phyloP scores from a whole-genome alignment of 2,113 vertebrate species.

The Montifringilla adamsi region DNA sequence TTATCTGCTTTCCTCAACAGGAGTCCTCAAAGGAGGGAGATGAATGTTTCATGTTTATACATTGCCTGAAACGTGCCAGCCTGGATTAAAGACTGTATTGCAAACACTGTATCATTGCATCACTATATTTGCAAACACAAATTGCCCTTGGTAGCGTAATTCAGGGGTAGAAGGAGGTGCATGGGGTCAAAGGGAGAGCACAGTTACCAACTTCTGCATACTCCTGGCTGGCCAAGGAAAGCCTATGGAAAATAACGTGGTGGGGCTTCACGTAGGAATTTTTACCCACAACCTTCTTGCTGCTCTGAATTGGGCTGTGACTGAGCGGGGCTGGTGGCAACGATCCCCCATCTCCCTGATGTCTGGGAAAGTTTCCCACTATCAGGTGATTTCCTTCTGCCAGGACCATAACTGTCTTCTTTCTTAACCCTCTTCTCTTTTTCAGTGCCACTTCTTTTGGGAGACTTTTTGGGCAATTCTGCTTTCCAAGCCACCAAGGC shows the following conservation, averaged over 20 bases:
- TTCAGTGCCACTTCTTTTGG: neutral
- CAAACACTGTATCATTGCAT: neutral
- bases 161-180: neutral
- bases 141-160: neutral
- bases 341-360: neutral
- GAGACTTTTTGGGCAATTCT: neutral
- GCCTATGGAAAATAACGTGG: rapidly evolving
- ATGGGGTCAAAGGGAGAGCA: neutral
- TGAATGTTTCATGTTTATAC: neutral
- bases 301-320: neutral
- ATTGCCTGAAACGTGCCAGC: neutral
- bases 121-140: neutral
- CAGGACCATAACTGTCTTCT: neutral
- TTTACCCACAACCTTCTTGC: neutral
- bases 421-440: neutral
- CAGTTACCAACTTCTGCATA: neutral
- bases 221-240: neutral
- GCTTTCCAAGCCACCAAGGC: neutral
- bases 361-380: neutral
- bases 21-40: neutral
- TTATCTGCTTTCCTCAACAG: neutral
- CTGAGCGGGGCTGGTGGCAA: neutral
- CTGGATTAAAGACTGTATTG: neutral
- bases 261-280: neutral
- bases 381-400: neutral